These are phyloP conservation scores for Chalcis sispes DNA, from an alignment of 2,888 invertebrate species.

Conservation along the genomic window DNA sequence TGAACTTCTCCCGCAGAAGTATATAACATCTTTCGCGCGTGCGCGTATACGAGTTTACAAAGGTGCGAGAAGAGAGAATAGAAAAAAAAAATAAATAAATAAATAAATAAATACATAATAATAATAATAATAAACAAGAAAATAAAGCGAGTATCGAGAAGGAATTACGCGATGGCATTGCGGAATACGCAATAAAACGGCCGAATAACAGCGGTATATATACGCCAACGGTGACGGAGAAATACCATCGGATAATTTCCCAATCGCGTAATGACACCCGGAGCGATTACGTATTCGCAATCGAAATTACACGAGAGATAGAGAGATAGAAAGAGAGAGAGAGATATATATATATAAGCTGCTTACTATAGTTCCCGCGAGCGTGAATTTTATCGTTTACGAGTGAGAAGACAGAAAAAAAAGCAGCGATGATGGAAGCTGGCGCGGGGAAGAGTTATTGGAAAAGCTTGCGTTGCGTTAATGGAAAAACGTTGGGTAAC, in stretches of 20 bases:
- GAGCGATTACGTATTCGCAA: conserved; percentile 45
- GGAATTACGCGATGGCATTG: conserved; percentile 17
- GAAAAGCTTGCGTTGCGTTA: conserved; percentile 15
- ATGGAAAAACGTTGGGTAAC: neutral
- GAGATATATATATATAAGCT: neutral
- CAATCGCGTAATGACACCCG: neutral
- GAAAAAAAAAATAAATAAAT: too few species aligned
- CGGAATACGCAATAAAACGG: conserved; percentile 33
- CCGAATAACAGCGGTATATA: conserved; percentile 48
- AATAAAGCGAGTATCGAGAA: conserved; percentile 15
- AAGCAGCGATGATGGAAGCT: neutral
- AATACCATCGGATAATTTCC: too few species aligned
- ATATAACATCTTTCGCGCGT: too few species aligned
- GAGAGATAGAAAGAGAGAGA: conserved; percentile 7
- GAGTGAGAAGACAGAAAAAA: neutral
- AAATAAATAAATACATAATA: too few species aligned
- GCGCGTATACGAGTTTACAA: too few species aligned
- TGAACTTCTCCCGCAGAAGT: too few species aligned
- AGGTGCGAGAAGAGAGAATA: too few species aligned
- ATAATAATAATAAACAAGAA: conserved; percentile 10
- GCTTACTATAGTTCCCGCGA: conserved; percentile 36
- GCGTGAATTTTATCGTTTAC: conserved; percentile 29
- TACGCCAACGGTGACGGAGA: neutral
- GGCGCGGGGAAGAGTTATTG: conserved; percentile 22
- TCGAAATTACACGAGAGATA: conserved; percentile 38